Conservation (phyloP, 2,888 invertebrate species). For the Agrochola litura region DNA sequence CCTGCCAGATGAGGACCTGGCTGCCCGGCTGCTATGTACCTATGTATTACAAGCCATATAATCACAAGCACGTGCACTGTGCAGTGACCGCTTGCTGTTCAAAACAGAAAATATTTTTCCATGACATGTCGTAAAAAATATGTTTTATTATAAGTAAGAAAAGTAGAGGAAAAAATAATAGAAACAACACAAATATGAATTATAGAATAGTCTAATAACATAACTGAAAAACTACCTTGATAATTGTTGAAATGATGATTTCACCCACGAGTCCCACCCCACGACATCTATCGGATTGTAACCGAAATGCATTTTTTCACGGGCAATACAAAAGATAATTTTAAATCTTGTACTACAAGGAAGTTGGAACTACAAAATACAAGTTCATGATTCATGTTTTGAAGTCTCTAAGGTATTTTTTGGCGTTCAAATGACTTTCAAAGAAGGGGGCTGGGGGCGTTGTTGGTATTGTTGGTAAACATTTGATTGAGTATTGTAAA, state of each 20-base stretch:
- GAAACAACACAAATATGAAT: not conserved
- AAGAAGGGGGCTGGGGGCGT: not conserved
- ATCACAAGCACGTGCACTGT: not conserved
- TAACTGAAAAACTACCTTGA: not conserved
- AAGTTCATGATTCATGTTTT: too few species aligned
- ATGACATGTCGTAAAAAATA: not conserved
- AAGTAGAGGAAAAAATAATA: not conserved
- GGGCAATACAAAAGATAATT: not conserved
- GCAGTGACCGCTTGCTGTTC: not conserved
- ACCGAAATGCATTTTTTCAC: not conserved
- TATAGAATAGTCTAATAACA: not conserved
- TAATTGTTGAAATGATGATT: not conserved
- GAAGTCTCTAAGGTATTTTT: not conserved
- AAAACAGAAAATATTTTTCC: not conserved
- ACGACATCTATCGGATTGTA: slow-evolving; percentile 12
- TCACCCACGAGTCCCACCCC: not conserved
- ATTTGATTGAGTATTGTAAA: not conserved
- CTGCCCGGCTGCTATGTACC: not conserved
- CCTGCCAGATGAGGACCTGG: not conserved
- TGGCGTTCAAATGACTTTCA: not conserved
- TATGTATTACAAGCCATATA: not conserved
- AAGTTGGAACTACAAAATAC: not conserved
- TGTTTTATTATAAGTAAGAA: not conserved
- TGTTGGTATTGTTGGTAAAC: not conserved
- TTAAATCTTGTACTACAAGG: not conserved